Base-by-base conservation (phyloP, 1,140 invertebrate genomes). In the Hyles vespertilio region DNA sequence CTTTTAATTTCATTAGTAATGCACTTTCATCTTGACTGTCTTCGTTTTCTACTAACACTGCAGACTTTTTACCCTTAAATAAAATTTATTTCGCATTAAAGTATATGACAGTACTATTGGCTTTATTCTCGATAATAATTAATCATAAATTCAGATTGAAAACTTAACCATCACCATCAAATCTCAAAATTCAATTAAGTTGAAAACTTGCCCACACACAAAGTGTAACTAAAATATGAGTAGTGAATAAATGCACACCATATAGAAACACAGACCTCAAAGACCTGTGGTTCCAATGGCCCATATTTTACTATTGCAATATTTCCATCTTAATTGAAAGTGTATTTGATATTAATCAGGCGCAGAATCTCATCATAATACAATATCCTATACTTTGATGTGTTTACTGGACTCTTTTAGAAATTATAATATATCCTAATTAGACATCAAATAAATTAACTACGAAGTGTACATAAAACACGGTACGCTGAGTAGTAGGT, bases 21-120 rank as follows among this genome's bases (percentile, higher is more conserved):
- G 50, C 45, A 54, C 63, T 65, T 72, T 89, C 86, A 40, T 89
- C 86, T 65, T 84, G 67, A 63, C 63, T 81, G 9, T 88, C 79
- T 6, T 84, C 82, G 51, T 57, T 69, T 3, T 81, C 74, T 10
- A 36, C 48, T 36, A 55, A 8, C 56, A 70, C 74, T 45, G 53
- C 48, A 40, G 36, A 40, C 57, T 67, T 72, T n/a, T 54, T 65
- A 7, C 61, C 49, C 70, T 74, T 58, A 9, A 48, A 50, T 57
- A 56, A 58, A 61, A 40, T 48, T 48, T 48, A 65, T 58, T 50
- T 70, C 65, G 70, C 68, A 70, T 70, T 74, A 69, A 74, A 69
- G 8, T 71, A 67, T 61, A 69, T 71, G 66, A 61, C 67, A 72
- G 69, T 67, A 72, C 22, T 22, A 22, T 22, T 36, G 43, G 49